phyloP scores from a whole-genome alignment of 2,113 vertebrate species.

The Crotalus horridus region DNA sequence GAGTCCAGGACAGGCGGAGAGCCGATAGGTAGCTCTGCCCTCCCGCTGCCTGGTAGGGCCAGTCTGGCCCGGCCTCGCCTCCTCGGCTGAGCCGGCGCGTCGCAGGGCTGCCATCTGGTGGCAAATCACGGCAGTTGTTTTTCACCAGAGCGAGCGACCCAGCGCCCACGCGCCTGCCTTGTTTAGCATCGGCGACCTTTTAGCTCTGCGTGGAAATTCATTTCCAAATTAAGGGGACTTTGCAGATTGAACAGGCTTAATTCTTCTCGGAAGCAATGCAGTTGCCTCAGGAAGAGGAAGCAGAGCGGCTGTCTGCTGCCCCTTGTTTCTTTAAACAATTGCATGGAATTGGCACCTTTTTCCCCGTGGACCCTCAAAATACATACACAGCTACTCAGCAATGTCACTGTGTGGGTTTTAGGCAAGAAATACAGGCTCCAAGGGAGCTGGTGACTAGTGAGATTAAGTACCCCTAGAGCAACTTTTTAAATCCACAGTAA shows the following conservation, averaged over 20 bases:
- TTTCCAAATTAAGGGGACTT: not conserved
- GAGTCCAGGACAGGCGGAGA: not conserved
- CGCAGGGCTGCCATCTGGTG: constrained; percentile 50
- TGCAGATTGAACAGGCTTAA: accelerated
- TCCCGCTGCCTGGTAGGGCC: not conserved
- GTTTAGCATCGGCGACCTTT: accelerated
- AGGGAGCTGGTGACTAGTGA: not conserved
- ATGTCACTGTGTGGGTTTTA: not conserved
- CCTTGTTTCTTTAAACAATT: too few species aligned
- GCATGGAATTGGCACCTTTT: not conserved
- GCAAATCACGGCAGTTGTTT: not conserved
- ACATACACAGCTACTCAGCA: not conserved
- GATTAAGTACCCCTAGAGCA: not conserved
- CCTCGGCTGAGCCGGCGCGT: not conserved
- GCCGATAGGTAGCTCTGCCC: accelerated
- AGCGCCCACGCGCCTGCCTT: too few species aligned
- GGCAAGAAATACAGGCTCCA: not conserved
- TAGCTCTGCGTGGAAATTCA: accelerated
- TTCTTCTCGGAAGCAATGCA: not conserved
- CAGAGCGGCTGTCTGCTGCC: not conserved
- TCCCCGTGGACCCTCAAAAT: too few species aligned
- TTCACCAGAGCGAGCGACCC: not conserved
- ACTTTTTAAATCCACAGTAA: not conserved
- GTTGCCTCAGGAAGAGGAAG: not conserved
- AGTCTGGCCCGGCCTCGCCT: not conserved